Evolutionary conservation across 1,140 invertebrate species (phyloP), one percentile per base, ranked within the genome.

Genomic region (Aphaenogaster floridana): DNA sequence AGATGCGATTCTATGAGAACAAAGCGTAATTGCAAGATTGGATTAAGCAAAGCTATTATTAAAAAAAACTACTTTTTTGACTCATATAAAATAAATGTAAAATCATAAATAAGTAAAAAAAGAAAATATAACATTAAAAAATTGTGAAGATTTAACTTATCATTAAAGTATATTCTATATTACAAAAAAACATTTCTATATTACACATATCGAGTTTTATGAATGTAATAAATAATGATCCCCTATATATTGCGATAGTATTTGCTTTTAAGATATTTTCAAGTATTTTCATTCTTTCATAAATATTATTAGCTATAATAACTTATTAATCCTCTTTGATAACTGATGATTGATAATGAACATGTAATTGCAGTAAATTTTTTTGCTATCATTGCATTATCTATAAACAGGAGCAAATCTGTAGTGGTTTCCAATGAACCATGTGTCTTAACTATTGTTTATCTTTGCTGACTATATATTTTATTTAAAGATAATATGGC

Each of bases 251-350:
- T 52, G 11, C 9, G 42, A 36, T 77, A 48, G 0, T 63, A 61
- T 36, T 50, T 50, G 8, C 1, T 17, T 71, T 54, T 15, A 57
- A 57, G 3, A 71, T 59, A 9, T 34, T 71, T 57, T 42, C 52
- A 81, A 81, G 48, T 81, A 81, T 81, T 81, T 81, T 81, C 21
- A 81, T 71, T 81, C 64, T 81, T 69, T 71, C 15, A n/a, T 71
- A 42, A 81, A 42, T 68, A 2, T 80, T 39, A 80, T 48, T 21
- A 57, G 11, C 69, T 54, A 7, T 52, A 28, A 79, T 59, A 11
- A 15, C 7, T 9, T 52, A 52, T 68, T 69, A 69, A 81, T 68
- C 21, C 50, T 59, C 6, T 52, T 69, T 64, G 39, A 42, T 28
- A 28, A 0, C 72, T 76, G 9, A 74, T 39, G 42, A 39, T 39